Evolutionary conservation across 2,797 vertebrate species (phyloP).

Genomic region (Enteromius fasciolatus): DNA sequence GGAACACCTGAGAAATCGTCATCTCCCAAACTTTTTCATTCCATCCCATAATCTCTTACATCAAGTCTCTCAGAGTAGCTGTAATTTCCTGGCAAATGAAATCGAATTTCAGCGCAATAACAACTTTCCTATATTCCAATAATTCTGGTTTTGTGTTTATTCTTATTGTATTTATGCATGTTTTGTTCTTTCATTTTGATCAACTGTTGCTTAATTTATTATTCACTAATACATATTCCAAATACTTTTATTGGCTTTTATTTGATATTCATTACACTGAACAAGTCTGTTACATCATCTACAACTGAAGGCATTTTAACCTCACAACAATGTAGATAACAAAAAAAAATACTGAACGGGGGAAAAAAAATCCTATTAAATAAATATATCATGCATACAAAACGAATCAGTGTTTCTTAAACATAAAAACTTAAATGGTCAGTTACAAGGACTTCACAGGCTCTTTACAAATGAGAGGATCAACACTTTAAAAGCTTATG

Average conservation of each 20-base stretch:
- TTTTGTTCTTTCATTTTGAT: background rate
- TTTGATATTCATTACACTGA: slow-evolving; percentile 24
- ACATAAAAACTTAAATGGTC: slow-evolving; percentile 23
- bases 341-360: background rate
- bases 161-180: background rate
- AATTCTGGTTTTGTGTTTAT: background rate
- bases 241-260: slow-evolving; percentile 24
- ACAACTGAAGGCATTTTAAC: slow-evolving; percentile 3
- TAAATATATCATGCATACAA: slow-evolving; percentile 13
- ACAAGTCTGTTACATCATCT: background rate
- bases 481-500: slow-evolving; percentile 22
- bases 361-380: background rate
- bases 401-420: background rate
- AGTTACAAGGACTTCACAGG: slow-evolving; percentile 12
- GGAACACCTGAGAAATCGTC: background rate
- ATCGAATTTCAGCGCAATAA: slow-evolving; percentile 58
- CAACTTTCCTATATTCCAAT: slow-evolving; percentile 66
- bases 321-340: background rate
- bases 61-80: background rate
- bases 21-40: slow-evolving; percentile 75
- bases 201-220: background rate
- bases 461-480: slow-evolving; percentile 13
- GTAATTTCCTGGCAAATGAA: slow-evolving; percentile 39
- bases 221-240: slow-evolving; percentile 8
- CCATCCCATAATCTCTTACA: slow-evolving; percentile 73